Evolutionary conservation across 1,140 invertebrate species (phyloP), one percentile per base, ranked within the genome.

Genomic region (Steinernema feltiae): DNA sequence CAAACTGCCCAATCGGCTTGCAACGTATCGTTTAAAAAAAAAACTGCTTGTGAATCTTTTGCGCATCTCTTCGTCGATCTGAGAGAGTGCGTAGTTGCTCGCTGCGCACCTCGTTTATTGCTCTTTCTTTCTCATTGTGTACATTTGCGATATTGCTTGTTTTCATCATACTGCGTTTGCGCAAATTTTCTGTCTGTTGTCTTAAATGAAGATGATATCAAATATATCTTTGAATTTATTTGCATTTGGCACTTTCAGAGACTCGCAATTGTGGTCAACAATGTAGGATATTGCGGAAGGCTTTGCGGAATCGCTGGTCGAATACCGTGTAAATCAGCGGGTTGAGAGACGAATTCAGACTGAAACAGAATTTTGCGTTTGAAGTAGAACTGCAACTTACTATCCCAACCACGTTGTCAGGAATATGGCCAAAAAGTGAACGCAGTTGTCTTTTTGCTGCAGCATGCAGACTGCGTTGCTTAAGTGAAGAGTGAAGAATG

Each of bases 261-360:
- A 41, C 18, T 12, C 53, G 53, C 12, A n/a, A n/a, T 21, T 27
- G 12, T 7, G 18, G 73, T 76, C 70, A 80, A 71, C 83, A 85
- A 80, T 63, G 86, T 69, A 97, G 91, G 76, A 99, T 91, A 88
- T 95, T 97, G 85, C 95, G 93, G 88, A 99, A 99, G 29, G 97
- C 96, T 90, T 97, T 97, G 75, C 97, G 90, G 88, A 99, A 99
- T 87, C 99, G 95, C 18, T 94, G 93, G 89, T 99, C 98, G 90
- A 98, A 99, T 84, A 99, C 96, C 46, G 96, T 99, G 88, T 99
- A 98, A 87, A 98, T 98, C 77, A 98, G 92, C 12, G 95, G 95
- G 89, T 98, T 98, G 71, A 98, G 92, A 85, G 94, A 97, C 84
- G 89, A 96, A 89, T 99, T 99, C 89, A 98, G 71, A 48, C 81